Evolutionary conservation across 1,140 invertebrate species (phyloP).

Genomic region (Zaprionus nigranus): DNA sequence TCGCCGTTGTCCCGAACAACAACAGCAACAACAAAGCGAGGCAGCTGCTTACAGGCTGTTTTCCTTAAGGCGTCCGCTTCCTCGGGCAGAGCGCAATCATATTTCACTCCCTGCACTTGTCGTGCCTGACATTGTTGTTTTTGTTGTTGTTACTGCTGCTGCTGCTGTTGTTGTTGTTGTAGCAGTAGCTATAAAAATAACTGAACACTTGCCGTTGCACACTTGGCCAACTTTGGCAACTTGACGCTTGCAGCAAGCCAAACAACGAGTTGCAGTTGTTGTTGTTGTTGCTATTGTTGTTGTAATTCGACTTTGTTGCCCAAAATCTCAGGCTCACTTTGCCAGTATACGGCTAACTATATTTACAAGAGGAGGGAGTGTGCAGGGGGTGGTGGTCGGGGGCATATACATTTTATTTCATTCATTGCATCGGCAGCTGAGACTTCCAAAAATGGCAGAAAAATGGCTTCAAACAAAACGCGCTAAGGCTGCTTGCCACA

Average conservation of each 20-base stretch:
- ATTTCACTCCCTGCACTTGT: constrained; percentile 78
- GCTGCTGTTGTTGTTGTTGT: constrained; percentile 20
- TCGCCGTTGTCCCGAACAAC: constrained; percentile 2
- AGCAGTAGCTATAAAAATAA: constrained; percentile 70
- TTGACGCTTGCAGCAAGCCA: constrained; percentile 64
- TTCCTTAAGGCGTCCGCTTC: constrained; percentile 50
- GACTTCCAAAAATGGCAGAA: constrained; percentile 47
- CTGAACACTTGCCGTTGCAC: constrained; percentile 78
- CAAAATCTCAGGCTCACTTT: constrained; percentile 37
- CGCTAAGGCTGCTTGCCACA: constrained; percentile 11
- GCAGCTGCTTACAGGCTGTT: constrained; percentile 37
- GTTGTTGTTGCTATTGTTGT: too few relatives aligned
- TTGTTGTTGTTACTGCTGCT: constrained; percentile 14
- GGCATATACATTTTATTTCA: constrained; percentile 74
- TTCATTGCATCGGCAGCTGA: constrained; percentile 68
- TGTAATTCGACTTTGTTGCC: constrained; percentile 43
- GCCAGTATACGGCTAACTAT: constrained; percentile 54
- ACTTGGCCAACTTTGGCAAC: constrained; percentile 81
- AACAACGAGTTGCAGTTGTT: constrained; percentile 64
- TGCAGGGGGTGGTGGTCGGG: neutral
- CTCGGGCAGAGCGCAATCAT: constrained; percentile 59
- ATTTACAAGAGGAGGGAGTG: neutral
- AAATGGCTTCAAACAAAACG: constrained; percentile 37
- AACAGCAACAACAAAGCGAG: constrained; percentile 33
- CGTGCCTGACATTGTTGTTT: constrained; percentile 40